Base-by-base conservation (phyloP, 1,140 invertebrate species). In the Drosophila melanica region DNA sequence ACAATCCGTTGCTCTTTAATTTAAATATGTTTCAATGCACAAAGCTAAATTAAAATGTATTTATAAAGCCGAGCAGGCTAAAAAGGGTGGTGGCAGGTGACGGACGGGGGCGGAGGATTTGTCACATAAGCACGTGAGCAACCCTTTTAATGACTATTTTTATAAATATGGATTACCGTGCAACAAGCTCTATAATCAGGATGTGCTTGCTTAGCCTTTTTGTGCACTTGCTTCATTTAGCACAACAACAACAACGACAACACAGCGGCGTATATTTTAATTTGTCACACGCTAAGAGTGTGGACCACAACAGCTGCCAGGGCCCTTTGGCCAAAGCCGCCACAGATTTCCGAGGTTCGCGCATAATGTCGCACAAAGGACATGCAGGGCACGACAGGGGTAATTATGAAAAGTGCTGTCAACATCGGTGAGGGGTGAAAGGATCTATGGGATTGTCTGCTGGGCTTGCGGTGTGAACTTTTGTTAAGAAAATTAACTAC, bases 1-100 rank as follows among this genome's bases (percentile, higher is more conserved):
- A 89, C 84, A 89, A 89, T 66, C 84, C 77, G 79, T 35, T 89
- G 84, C 84, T 77, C 53, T 81, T 89, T 89, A 89, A 80, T 89
- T 89, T 89, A 84, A 89, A 89, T 84, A 84, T 89, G 84, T 89
- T 89, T 79, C 84, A 89, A 72, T 89, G 84, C 80, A 89, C 84
- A 89, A 89, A 89, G 84, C 79, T 82, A 82, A 87, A 89, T 89
- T 63, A 89, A 87, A 87, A 87, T 82, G 79, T 87, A 79, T 89
- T 87, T 84, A 79, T 87, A 79, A 78, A 79, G 42, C 51, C 63
- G 64, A 62, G 54, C 57, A 27, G 10, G 33, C 27, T 14, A 14
- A 1, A 18, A 18, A 4, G 1, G 12, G n/a, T 11, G 54, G 20
- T 35, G 54, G 20, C 9, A 2, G 16, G 33, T 4, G 20, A 7